Evolutionary conservation across 2,888 invertebrate species (phyloP).

Genomic region (Pharmacophagus antenor): DNA sequence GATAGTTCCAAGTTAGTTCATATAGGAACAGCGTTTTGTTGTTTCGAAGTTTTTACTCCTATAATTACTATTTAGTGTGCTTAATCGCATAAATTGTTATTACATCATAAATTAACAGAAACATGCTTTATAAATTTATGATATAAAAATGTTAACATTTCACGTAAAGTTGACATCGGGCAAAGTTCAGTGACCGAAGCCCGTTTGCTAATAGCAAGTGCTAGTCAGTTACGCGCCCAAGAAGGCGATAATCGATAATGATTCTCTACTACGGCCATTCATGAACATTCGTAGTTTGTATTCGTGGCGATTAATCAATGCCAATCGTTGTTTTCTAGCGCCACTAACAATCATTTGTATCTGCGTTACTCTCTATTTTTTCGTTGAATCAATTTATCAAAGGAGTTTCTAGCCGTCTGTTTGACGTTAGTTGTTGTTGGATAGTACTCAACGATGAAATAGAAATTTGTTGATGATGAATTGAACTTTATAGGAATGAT

Average conservation of each 20-base stretch:
- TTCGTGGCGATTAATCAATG: constrained; percentile 51
- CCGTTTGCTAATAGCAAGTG: constrained; percentile 31
- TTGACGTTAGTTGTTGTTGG: constrained; percentile 7
- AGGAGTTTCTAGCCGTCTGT: constrained; percentile 19
- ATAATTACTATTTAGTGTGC: no score
- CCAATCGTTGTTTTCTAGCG: constrained; percentile 44
- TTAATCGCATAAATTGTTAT: no score
- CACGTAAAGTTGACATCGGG: neutral
- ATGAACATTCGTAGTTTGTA: constrained; percentile 44
- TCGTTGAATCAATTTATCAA: constrained; percentile 34
- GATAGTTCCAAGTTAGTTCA: no score
- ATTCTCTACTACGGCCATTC: constrained; percentile 53
- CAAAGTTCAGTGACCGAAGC: constrained; percentile 40
- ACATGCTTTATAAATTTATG: no score
- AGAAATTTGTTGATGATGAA: constrained; percentile 3
- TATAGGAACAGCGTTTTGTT: no score
- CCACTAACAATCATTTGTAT: constrained; percentile 42
- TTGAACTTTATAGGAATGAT: neutral
- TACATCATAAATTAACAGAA: no score
- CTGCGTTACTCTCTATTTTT: constrained; percentile 34
- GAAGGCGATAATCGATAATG: constrained; percentile 48
- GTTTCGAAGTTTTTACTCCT: no score
- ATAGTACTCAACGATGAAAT: neutral
- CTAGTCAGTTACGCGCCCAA: constrained; percentile 29
- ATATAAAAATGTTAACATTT: neutral